These are phyloP conservation scores for Apodemus sylvaticus DNA, from an alignment of 2,113 vertebrate species.

Conservation along the genomic window DNA sequence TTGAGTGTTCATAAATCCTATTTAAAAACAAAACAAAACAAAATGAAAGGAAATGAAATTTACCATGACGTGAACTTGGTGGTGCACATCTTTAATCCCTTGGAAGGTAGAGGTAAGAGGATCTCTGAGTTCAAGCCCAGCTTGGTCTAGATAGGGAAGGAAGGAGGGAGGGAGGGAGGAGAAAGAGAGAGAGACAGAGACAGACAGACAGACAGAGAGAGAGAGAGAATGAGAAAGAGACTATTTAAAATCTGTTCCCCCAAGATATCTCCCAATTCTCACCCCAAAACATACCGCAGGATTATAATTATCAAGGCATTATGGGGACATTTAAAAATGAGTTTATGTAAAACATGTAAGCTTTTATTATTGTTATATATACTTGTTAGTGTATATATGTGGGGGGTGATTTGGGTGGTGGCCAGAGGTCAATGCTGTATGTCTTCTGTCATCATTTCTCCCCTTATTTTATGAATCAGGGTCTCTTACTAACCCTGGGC, in stretches of 20 bases:
- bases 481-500: not conserved
- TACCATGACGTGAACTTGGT: not conserved
- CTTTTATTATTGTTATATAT: not conserved
- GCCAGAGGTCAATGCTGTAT: not conserved
- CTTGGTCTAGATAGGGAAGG: not conserved
- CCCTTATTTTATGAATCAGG: not conserved
- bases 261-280: not conserved
- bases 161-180: too few relatives aligned
- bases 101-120: not conserved
- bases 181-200: too few relatives aligned
- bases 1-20: not conserved
- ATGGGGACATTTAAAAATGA: not conserved
- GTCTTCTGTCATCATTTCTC: not conserved
- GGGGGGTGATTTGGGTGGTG: not conserved
- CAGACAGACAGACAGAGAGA: not conserved
- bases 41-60: not conserved
- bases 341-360: constrained; percentile 16
- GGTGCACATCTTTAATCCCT: not conserved
- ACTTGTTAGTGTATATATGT: not conserved
- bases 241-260: not conserved
- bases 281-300: not conserved
- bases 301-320: not conserved
- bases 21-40: not conserved
- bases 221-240: not conserved
- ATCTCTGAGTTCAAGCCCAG: not conserved